A percentile compares a stretch with the other conserved stretches of the same genome.
Conservation (phyloP, 2,888 invertebrate species). For the Tiliacea citrago region DNA sequence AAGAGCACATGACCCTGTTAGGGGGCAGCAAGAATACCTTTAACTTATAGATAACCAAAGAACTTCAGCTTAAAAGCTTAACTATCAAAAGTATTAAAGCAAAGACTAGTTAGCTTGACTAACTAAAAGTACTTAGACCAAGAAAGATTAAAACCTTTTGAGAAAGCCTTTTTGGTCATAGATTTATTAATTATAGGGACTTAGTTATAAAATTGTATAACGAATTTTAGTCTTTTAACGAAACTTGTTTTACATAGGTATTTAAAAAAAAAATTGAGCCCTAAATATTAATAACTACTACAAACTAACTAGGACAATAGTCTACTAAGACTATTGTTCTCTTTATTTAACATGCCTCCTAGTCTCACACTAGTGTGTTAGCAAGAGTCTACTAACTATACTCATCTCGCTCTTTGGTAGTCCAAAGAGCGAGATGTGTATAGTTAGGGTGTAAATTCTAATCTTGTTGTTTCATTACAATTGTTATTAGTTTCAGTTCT, state of each 20-base stretch:
- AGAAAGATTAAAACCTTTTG: constrained; percentile 21
- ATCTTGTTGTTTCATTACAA: constrained; percentile 46
- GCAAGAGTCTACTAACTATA: too few relatives aligned
- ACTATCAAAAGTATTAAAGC: constrained; percentile 27
- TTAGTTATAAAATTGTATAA: not conserved
- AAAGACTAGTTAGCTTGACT: constrained; percentile 2
- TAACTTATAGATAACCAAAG: not conserved
- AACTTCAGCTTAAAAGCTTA: constrained; percentile 17
- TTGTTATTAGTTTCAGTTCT: constrained; percentile 43
- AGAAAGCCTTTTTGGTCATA: not conserved
- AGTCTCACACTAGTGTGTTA: too few relatives aligned
- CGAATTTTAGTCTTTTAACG: not conserved
- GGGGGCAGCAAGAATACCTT: not conserved
- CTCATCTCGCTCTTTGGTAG: too few relatives aligned
- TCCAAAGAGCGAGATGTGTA: constrained; percentile 2
- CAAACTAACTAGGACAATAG: not conserved
- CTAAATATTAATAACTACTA: constrained; percentile 8
- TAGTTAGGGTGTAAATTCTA: constrained; percentile 20
- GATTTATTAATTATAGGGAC: constrained; percentile 27
- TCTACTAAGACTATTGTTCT: constrained; percentile 12
- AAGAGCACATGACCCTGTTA: not conserved
- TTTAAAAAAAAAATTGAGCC: not conserved
- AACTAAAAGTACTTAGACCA: constrained; percentile 1
- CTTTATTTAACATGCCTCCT: not conserved
- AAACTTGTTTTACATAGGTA: not conserved